A percentile compares a stretch with the other conserved stretches of the same genome.
These are phyloP conservation scores for Ornithoptera alexandrae DNA, from an alignment of 2,888 invertebrate species.

Conservation along the genomic window DNA sequence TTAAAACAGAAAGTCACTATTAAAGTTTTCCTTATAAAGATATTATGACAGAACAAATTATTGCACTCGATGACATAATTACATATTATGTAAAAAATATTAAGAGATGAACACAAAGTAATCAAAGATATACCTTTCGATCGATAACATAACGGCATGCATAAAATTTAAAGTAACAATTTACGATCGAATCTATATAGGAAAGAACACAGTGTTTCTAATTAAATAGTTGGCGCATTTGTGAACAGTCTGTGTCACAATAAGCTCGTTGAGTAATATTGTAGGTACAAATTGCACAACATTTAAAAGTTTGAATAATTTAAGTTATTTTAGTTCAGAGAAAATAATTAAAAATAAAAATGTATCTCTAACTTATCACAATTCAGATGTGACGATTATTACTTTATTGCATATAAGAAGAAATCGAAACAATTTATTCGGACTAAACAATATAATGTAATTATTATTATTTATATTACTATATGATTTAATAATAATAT, in stretches of 20 bases:
- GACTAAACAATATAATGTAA: too few species aligned
- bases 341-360: background rate
- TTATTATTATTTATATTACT: too few species aligned
- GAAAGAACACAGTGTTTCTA: background rate
- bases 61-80: background rate
- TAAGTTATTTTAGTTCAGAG: background rate
- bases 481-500: too few species aligned
- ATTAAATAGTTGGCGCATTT: background rate
- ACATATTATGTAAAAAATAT: constrained; percentile 1
- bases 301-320: background rate
- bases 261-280: background rate
- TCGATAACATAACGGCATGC: background rate
- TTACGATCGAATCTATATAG: background rate
- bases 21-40: constrained; percentile 3
- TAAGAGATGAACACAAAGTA: background rate
- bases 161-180: background rate
- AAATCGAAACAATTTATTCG: too few species aligned
- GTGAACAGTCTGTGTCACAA: background rate
- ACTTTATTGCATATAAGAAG: too few species aligned
- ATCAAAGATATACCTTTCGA: background rate
- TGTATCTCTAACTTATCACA: too few species aligned
- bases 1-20: background rate
- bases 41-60: background rate
- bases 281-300: background rate
- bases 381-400: too few species aligned